Evolutionary conservation across 2,888 invertebrate species (phyloP), one percentile per base, ranked within the genome.

Genomic region (Apamea anceps): DNA sequence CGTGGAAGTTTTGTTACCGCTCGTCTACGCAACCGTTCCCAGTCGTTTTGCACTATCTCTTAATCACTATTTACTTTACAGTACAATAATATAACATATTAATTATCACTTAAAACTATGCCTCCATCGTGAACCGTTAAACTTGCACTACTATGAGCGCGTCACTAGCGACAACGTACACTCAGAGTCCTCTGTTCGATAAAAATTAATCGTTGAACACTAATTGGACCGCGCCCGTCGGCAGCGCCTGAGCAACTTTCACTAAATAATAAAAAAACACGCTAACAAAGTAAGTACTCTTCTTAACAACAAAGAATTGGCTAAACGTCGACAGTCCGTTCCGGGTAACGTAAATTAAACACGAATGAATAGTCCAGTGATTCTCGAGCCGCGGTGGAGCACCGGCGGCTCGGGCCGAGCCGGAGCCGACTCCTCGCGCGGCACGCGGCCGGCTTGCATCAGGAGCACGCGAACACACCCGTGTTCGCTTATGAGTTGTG

Each of bases 171-270:
- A 90, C 90, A 91, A 89, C 90, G 90, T 91, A 91, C 93, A 94
- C 92, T 93, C 91, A 89, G 92, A 94, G 93, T 94, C 94, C 94
- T 94, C 93, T 90, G 92, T 93, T 93, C 93, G 92, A 94, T 94
- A 94, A 94, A 92, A 95, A 94, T 91, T 92, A 93, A 95, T 95
- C 94, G 94, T 94, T 94, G 96, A 95, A 94, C 95, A 95, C 95
- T 95, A 94, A 95, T 95, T 93, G 96, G 95, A 95, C 95, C 95
- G 94, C 96, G 95, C 95, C 95, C 95, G 94, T 93, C 95, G 93
- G 93, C 94, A 93, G 96, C 95, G 96, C 94, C 96, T 96, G 96
- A 96, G 96, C 96, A 96, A 96, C 96, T 96, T 96, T 96, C 96
- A 96, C 96, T 96, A 95, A 95, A 94, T 95, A 95, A 94, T 94